Base-by-base conservation (phyloP, 2,113 vertebrate species). In the Noturus placidus region DNA sequence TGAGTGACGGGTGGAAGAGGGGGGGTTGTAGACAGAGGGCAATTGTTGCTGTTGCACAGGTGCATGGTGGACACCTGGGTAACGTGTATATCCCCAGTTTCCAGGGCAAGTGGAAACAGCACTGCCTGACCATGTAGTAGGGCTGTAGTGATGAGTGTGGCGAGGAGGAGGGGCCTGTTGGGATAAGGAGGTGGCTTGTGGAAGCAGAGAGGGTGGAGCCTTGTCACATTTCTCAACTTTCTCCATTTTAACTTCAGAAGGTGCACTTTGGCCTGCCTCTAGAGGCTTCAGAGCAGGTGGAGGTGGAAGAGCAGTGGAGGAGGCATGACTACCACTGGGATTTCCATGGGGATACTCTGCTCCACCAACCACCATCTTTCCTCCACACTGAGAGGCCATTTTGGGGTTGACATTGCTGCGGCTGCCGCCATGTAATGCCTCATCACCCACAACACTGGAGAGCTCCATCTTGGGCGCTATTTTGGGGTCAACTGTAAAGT, bases 281-380 rank as follows among this genome's bases (percentile, higher is more conserved):
- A 98, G 94, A 0, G 97, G 97, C 89, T 97, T 96, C 86, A 98
- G 92, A 70, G 97, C 97, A 0, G 97, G 98, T 0, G 97, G 97
- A 17, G 97, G 98, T 56, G 97, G 98, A 88, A 98, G 94, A 76
- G 84, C 52, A 74, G 70, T 42, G 70, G 97, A 95, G 22, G 96
- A 96, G 84, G 96, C 91, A 92, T 93, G 90, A 93, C 94, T 95
- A 0, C 78, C 92, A 92, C 90, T 92, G 80, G 95, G 92, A 95
- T 92, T 92, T 90, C 74, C 85, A 90, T 94, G 93, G 92, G 92
- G 93, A 93, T 74, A 96, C 88, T 96, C 95, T 82, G 93, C 91
- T 83, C 92, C 93, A 2, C 94, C 91, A 78, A 93, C 90, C 35
- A 91, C 90, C 59, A 94, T 87, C 92, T 96, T 96, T 82, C 91